phyloP scores from a whole-genome alignment of 2,797 vertebrate species.

The Oophaga sylvatica region DNA sequence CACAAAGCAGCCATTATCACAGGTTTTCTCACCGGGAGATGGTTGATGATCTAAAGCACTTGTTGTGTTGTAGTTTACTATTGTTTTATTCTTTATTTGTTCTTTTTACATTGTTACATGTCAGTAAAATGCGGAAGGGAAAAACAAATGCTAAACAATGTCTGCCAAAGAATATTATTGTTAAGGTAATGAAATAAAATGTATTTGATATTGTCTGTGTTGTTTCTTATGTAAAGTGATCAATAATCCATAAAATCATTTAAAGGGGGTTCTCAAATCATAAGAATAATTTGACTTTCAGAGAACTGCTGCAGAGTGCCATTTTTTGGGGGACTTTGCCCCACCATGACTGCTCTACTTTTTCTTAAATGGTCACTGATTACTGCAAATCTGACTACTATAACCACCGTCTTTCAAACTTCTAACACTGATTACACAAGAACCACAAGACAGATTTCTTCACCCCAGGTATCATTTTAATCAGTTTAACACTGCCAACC shows the following conservation, averaged over 20 bases:
- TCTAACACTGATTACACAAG: no score
- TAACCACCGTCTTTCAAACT: no score
- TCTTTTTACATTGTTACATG: background rate
- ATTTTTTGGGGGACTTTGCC: no score
- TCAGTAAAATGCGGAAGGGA: background rate
- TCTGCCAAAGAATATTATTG: constrained; percentile 15
- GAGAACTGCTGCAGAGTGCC: no score
- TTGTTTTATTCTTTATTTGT: background rate
- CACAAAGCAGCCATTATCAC: background rate
- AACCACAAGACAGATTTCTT: no score
- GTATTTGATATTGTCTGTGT: background rate
- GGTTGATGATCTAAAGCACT: background rate
- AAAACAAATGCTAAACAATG: background rate
- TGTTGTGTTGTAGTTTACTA: background rate
- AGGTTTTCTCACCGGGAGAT: background rate
- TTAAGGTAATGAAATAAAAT: background rate
- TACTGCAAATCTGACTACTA: no score
- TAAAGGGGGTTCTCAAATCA: background rate
- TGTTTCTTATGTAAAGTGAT: background rate
- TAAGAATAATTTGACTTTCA: no score
- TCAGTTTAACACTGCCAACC: no score
- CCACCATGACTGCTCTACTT: background rate
- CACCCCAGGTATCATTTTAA: no score
- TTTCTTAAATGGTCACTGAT: background rate
- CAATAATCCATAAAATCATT: background rate